Evolutionary conservation across 2,113 vertebrate genomes (phyloP).

Genomic region (Clupea harengus): DNA sequence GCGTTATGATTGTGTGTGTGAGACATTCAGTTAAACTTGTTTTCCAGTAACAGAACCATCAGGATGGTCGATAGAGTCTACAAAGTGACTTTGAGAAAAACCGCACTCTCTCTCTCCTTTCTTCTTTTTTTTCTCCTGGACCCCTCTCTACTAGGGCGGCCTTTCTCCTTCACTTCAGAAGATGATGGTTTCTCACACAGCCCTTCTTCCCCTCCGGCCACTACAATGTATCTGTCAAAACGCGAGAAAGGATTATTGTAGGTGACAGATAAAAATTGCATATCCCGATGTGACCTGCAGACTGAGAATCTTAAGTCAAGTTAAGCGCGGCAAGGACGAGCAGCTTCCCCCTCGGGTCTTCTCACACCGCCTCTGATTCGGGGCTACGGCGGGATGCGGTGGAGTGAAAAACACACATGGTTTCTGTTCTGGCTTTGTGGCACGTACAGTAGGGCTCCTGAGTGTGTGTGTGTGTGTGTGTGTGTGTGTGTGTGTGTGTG

Average conservation of each 20-base stretch:
- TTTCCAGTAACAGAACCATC: not conserved
- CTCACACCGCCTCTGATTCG: not conserved
- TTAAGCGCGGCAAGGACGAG: not conserved
- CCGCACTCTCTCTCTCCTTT: not conserved
- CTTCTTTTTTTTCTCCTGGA: not conserved
- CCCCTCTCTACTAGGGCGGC: slow-evolving; percentile 10
- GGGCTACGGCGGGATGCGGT: not conserved
- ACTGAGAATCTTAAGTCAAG: not conserved
- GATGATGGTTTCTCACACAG: slow-evolving; percentile 34
- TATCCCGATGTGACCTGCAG: slow-evolving; percentile 7
- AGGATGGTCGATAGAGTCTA: not conserved
- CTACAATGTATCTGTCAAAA: slow-evolving; percentile 25
- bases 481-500: no score
- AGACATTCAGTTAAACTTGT: not conserved
- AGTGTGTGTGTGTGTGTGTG: no score
- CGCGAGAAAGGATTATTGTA: not conserved
- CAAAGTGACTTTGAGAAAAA: slow-evolving; percentile 19
- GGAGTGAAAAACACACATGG: not conserved
- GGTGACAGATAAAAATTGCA: slow-evolving; percentile 24
- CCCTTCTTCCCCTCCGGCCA: slow-evolving; percentile 18
- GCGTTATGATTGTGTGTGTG: not conserved
- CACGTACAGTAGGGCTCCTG: not conserved
- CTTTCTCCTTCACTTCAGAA: slow-evolving; percentile 18
- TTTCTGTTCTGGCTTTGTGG: not conserved
- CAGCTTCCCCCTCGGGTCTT: slow-evolving; percentile 14